Conservation (phyloP, 2,113 vertebrate genomes). For the Stictonetta naevosa region DNA sequence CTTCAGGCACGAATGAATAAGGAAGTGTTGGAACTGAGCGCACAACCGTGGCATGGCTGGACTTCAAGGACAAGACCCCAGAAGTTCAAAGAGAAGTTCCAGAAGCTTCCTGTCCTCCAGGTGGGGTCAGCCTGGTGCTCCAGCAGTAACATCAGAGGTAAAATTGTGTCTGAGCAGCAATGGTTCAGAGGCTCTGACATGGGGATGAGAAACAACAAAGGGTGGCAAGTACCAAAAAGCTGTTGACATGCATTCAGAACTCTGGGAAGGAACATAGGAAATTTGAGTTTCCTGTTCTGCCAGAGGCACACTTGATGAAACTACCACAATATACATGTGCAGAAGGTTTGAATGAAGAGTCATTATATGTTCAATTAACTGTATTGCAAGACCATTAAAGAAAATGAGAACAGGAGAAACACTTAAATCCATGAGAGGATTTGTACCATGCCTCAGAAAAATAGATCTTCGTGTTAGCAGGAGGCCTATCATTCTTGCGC, state of each 20-base stretch:
- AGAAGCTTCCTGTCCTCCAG: background rate
- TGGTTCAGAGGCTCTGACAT: background rate
- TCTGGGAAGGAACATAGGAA: constrained; percentile 7
- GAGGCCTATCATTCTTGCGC: constrained; percentile 2
- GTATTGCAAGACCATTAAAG: constrained; percentile 35
- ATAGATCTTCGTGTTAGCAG: constrained; percentile 34
- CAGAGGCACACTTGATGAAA: constrained; percentile 14
- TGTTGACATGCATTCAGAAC: constrained; percentile 18
- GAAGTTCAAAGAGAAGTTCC: background rate
- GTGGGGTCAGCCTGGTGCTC: background rate
- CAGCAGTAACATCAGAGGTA: background rate
- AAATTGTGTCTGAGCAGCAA: background rate
- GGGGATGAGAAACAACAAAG: constrained; percentile 9
- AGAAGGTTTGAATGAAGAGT: constrained; percentile 48
- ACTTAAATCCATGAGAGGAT: constrained; percentile 37
- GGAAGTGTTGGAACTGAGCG: background rate
- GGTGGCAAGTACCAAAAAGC: constrained; percentile 16
- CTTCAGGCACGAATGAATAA: background rate
- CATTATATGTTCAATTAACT: constrained; percentile 50
- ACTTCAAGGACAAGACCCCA: background rate
- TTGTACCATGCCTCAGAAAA: constrained; percentile 52
- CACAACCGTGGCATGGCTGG: background rate
- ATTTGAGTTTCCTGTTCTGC: constrained; percentile 36
- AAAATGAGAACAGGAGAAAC: constrained; percentile 60
- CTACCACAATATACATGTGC: background rate